These are phyloP conservation scores for Epinephelus cyanopodus DNA, from an alignment of 2,113 vertebrate species.

Conservation along the genomic window DNA sequence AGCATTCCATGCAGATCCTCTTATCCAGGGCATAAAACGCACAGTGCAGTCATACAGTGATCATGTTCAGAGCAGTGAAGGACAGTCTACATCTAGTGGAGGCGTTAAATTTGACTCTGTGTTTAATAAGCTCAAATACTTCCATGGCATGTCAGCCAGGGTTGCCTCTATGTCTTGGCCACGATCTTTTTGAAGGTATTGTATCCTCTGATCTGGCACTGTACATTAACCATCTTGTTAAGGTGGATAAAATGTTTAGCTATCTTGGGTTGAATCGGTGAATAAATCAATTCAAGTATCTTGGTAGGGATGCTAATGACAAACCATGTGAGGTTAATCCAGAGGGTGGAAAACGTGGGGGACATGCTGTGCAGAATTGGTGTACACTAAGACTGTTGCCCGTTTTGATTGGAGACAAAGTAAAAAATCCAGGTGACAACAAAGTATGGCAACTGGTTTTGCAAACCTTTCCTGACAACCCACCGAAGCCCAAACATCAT, in stretches of 20 bases:
- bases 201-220: conserved; percentile 1
- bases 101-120: conserved; percentile 1
- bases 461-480: background rate
- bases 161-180: conserved; percentile 12
- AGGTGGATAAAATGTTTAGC: background rate
- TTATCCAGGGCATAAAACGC: background rate
- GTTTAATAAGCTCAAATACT: background rate
- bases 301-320: background rate
- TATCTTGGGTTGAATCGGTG: background rate
- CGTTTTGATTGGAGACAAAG: conserved; percentile 17
- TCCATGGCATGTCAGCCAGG: conserved; percentile 12
- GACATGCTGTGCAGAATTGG: conserved; percentile 39
- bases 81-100: background rate
- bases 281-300: conserved; percentile 21
- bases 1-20: background rate
- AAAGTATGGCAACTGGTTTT: conserved; percentile 19
- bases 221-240: conserved; percentile 4
- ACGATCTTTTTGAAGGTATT: conserved; percentile 2
- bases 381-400: conserved; percentile 24
- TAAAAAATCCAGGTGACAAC: background rate
- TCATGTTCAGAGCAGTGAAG: background rate
- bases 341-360: background rate
- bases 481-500: conserved; percentile 22
- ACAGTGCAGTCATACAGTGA: background rate
- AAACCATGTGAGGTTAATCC: background rate